Conservation (phyloP, 2,888 invertebrate genomes). For the Hoplodrina blanda region DNA sequence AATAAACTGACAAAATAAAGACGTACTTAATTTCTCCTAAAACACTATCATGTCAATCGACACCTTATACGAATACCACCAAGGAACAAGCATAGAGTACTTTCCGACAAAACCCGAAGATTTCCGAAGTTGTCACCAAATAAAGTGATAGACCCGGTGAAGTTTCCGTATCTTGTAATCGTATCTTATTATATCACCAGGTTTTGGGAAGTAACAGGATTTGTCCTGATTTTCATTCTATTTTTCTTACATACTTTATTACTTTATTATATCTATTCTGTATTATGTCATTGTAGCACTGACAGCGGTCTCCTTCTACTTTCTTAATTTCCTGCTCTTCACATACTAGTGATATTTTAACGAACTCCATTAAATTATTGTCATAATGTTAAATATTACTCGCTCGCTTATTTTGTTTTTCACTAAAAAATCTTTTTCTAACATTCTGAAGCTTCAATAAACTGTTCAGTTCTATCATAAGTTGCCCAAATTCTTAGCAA, state of each 20-base stretch:
- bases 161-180: constrained; percentile 73
- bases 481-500: neutral
- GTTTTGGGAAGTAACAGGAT: constrained; percentile 30
- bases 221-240: constrained; percentile 1
- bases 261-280: too few species aligned
- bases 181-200: constrained; percentile 73
- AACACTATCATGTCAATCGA: constrained; percentile 57
- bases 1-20: constrained; percentile 53
- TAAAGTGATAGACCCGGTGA: constrained; percentile 69
- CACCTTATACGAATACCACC: constrained; percentile 59
- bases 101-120: constrained; percentile 40
- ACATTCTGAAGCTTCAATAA: too few species aligned
- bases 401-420: neutral
- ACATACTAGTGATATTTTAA: too few species aligned
- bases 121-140: constrained; percentile 69
- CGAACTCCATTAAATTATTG: too few species aligned
- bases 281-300: too few species aligned
- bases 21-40: constrained; percentile 37
- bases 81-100: constrained; percentile 44
- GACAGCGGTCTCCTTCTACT: too few species aligned
- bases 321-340: too few species aligned
- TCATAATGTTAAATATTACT: too few species aligned
- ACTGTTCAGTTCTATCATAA: neutral
- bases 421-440: neutral
- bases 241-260: neutral